These are phyloP conservation scores for Sinocyclocheilus anophthalmus DNA, from an alignment of 2,113 vertebrate species.

Conservation along the genomic window DNA sequence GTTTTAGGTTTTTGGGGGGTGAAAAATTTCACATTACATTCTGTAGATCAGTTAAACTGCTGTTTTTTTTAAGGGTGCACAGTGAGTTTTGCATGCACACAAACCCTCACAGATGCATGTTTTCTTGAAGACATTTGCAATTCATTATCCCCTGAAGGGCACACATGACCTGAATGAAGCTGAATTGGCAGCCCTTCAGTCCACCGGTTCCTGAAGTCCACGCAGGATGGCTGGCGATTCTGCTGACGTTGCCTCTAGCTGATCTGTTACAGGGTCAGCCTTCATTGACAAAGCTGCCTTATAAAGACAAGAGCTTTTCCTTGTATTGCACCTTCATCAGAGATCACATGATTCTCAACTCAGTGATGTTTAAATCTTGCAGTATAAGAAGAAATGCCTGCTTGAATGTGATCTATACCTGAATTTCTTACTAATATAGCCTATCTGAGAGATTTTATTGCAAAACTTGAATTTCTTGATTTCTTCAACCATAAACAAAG, in stretches of 20 bases:
- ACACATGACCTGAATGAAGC: conserved; percentile 39
- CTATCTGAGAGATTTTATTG: neutral
- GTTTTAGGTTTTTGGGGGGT: conserved; percentile 5
- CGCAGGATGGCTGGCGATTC: neutral
- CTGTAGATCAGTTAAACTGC: neutral
- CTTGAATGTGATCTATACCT: neutral
- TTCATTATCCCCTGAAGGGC: conserved; percentile 36
- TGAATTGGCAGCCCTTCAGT: conserved; percentile 17
- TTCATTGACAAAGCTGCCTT: conserved; percentile 13
- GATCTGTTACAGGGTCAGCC: conserved; percentile 13
- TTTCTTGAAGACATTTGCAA: conserved; percentile 12
- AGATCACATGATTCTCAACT: neutral
- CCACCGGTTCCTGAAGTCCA: neutral
- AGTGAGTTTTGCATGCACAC: neutral
- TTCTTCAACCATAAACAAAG: neutral
- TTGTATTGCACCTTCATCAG: conserved; percentile 23
- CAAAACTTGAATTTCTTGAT: neutral
- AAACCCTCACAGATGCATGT: neutral
- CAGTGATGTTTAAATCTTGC: neutral
- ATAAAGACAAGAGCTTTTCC: conserved; percentile 15
- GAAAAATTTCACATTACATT: neutral
- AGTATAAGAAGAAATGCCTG: neutral
- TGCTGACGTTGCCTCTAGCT: conserved; percentile 32
- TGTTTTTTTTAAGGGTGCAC: neutral
- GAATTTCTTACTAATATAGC: neutral